Percentiles rank a stretch among this genome's conserved stretches.
These are phyloP conservation scores for Andrena praecox DNA, from an alignment of 2,888 invertebrate species.

Conservation along the genomic window DNA sequence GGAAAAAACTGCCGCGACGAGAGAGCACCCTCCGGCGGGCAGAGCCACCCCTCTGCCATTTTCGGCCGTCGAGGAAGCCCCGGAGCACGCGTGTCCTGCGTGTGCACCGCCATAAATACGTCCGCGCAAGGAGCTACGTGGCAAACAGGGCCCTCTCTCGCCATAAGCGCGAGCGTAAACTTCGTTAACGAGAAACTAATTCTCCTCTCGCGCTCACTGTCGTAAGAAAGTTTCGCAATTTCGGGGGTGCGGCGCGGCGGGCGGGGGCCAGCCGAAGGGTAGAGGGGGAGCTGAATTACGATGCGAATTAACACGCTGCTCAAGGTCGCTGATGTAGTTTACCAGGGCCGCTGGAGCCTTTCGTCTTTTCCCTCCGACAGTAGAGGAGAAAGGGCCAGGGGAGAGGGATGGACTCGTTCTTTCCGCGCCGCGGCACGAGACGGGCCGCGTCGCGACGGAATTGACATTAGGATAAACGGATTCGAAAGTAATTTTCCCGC, in stretches of 20 bases:
- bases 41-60: slow-evolving; percentile 40
- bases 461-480: slow-evolving; percentile 59
- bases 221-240: slow-evolving; percentile 75
- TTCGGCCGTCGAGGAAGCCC: slow-evolving; percentile 33
- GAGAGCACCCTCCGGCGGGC: slow-evolving; percentile 11
- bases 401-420: slow-evolving; percentile 1
- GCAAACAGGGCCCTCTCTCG: slow-evolving; percentile 15
- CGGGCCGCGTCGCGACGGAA: slow-evolving; percentile 28
- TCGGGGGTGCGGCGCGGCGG: slow-evolving; percentile 50
- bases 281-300: slow-evolving; percentile 61
- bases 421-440: slow-evolving; percentile 23
- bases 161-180: slow-evolving; percentile 72
- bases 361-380: slow-evolving; percentile 28
- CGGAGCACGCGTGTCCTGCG: slow-evolving; percentile 70
- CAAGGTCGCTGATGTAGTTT: slow-evolving; percentile 68
- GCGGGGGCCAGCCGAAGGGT: not conserved
- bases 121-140: slow-evolving; percentile 53
- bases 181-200: slow-evolving; percentile 82
- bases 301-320: slow-evolving; percentile 73
- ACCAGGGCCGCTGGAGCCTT: slow-evolving; percentile 25
- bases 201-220: slow-evolving; percentile 66
- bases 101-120: slow-evolving; percentile 75
- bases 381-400: not conserved
- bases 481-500: slow-evolving; percentile 61
- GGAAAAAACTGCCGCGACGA: slow-evolving; percentile 38